These are phyloP conservation scores for Miniopterus natalensis DNA, from an alignment of 2,113 vertebrate species.

Conservation along the genomic window DNA sequence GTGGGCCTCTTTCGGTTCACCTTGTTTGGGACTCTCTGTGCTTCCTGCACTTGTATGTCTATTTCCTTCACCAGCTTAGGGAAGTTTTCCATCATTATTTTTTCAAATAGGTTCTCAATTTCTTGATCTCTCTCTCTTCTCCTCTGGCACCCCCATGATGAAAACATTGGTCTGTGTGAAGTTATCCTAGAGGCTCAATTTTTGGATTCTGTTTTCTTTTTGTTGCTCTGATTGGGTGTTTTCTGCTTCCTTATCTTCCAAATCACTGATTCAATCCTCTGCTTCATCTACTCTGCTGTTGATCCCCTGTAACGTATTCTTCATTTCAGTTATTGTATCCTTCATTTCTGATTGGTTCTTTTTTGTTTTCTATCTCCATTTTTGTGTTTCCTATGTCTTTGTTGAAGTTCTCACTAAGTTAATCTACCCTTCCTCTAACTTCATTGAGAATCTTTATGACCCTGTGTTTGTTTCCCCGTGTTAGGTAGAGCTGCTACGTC, in stretches of 20 bases:
- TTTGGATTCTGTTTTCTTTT: neutral
- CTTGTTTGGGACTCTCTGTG: neutral
- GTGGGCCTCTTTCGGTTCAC: neutral
- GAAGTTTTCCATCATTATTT: neutral
- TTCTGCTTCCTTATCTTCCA: neutral
- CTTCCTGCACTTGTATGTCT: neutral
- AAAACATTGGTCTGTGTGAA: neutral
- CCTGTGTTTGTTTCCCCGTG: neutral
- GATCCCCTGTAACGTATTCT: neutral
- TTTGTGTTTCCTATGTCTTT: neutral
- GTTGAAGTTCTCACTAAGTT: neutral
- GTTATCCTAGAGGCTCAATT: neutral
- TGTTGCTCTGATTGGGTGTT: neutral
- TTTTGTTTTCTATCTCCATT: neutral
- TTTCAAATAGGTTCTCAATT: neutral
- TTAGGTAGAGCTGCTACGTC: neutral
- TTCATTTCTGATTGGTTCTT: neutral
- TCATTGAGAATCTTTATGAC: neutral
- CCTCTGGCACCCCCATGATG: too few species aligned
- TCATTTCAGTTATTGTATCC: neutral
- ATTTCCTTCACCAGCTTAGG: neutral
- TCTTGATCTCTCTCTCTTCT: neutral
- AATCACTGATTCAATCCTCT: neutral
- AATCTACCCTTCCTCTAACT: neutral
- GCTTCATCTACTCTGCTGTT: neutral